phyloP scores from a whole-genome alignment of 2,113 vertebrate species.

The Rhizomys pruinosus region DNA sequence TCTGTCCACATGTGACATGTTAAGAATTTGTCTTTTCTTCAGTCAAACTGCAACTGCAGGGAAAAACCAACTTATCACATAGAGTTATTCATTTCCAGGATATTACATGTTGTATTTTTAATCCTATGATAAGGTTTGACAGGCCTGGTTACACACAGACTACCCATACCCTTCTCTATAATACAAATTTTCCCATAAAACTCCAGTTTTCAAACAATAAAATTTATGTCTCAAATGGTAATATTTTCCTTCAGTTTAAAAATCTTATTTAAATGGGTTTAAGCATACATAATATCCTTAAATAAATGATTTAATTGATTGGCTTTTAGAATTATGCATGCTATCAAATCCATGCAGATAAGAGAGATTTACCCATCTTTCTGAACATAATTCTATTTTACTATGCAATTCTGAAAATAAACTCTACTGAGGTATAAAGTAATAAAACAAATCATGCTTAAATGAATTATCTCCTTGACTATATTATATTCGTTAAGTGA shows the following conservation, averaged over 20 bases:
- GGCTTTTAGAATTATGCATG: slow-evolving; percentile 20
- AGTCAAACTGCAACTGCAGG: not conserved
- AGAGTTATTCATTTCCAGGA: slow-evolving; percentile 15
- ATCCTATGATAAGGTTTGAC: slow-evolving; percentile 5
- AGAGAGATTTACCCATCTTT: slow-evolving; percentile 39
- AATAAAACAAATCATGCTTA: slow-evolving; percentile 59
- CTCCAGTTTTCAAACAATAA: not conserved
- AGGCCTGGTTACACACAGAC: not conserved
- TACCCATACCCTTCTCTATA: not conserved
- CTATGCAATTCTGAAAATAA: slow-evolving; percentile 54
- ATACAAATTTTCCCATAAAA: not conserved
- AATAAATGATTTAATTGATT: slow-evolving; percentile 39
- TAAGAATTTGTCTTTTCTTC: slow-evolving; percentile 43
- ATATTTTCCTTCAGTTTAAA: slow-evolving; percentile 50
- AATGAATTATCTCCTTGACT: slow-evolving; percentile 45
- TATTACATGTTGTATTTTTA: slow-evolving; percentile 33
- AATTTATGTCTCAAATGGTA: slow-evolving; percentile 7
- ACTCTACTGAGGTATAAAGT: slow-evolving; percentile 37
- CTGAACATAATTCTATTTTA: slow-evolving; percentile 57
- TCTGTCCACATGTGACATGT: slow-evolving; percentile 4
- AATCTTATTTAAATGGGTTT: not conserved
- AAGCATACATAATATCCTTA: slow-evolving; percentile 48
- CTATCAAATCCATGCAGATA: not conserved
- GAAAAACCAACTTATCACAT: not conserved
- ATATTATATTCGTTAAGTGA: not conserved